phyloP scores from a whole-genome alignment of 2,113 vertebrate genomes.

The Limnothrissa miodon region DNA sequence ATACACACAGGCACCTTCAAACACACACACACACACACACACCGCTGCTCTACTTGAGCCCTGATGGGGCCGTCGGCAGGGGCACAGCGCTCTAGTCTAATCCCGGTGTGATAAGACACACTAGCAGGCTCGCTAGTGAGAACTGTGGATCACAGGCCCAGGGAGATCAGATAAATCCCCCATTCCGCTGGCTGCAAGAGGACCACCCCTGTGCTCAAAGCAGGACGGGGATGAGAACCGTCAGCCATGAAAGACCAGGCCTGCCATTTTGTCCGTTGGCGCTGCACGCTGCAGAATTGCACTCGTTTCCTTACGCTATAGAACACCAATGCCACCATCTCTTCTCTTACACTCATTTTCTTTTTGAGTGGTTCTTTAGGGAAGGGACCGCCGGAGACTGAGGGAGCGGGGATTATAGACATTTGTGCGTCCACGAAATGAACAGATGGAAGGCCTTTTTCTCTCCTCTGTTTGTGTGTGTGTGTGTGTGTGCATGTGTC shows the following conservation, averaged over 20 bases:
- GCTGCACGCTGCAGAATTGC: conserved; percentile 14
- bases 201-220: conserved; percentile 31
- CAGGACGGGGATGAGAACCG: conserved; percentile 14
- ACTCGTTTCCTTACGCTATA: conserved; percentile 3
- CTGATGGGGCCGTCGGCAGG: neutral
- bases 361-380: conserved; percentile 24
- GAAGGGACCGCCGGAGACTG: neutral
- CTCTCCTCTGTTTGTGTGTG: neutral
- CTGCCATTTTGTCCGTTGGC: conserved; percentile 27
- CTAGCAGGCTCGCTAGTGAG: conserved; percentile 17
- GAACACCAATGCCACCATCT: neutral
- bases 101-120: conserved; percentile 35
- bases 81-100: conserved; percentile 2
- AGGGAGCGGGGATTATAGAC: neutral
- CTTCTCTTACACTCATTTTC: conserved; percentile 14
- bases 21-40: conserved; percentile 9
- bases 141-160: conserved; percentile 34
- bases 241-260: conserved; percentile 21
- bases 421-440: conserved; percentile 22
- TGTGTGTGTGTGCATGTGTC: neutral
- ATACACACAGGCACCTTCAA: neutral
- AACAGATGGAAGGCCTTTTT: conserved; percentile 14
- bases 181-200: conserved; percentile 31
- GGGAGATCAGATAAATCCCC: conserved; percentile 43
- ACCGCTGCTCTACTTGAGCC: neutral